Evolutionary conservation across 2,113 vertebrate species (phyloP).

Genomic region (Vireo altiloquus): DNA sequence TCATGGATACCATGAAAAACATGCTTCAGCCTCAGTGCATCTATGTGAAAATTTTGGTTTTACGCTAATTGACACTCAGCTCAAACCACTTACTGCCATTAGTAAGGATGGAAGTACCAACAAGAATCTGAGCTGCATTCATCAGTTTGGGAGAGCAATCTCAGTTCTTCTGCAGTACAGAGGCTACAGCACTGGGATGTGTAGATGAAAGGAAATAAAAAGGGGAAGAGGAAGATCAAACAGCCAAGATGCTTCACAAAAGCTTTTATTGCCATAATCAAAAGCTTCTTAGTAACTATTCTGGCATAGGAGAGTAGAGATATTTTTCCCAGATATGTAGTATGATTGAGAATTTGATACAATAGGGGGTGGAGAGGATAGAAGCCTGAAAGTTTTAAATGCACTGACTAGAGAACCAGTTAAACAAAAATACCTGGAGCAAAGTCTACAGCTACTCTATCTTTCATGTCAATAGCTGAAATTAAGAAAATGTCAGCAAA

Average conservation of each 20-base stretch:
- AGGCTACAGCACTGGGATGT: background rate
- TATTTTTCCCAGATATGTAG: background rate
- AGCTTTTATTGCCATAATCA: background rate
- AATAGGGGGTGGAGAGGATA: background rate
- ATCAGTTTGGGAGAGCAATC: accelerated
- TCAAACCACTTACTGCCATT: background rate
- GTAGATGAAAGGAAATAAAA: background rate
- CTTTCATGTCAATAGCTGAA: background rate
- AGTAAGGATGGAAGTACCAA: background rate
- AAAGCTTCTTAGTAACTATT: background rate
- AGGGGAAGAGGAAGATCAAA: background rate
- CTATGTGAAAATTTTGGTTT: background rate
- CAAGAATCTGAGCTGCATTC: background rate
- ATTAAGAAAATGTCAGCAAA: background rate
- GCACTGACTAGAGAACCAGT: background rate
- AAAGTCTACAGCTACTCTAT: background rate
- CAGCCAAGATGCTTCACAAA: background rate
- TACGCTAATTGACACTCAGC: background rate
- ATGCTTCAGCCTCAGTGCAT: background rate
- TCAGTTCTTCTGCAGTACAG: background rate
- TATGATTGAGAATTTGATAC: background rate
- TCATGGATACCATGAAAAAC: background rate
- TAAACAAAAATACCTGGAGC: background rate
- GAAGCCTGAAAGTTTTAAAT: background rate
- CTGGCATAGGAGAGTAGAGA: background rate